Conservation (phyloP, 1,140 invertebrate genomes). For the Danaus melanippus region DNA sequence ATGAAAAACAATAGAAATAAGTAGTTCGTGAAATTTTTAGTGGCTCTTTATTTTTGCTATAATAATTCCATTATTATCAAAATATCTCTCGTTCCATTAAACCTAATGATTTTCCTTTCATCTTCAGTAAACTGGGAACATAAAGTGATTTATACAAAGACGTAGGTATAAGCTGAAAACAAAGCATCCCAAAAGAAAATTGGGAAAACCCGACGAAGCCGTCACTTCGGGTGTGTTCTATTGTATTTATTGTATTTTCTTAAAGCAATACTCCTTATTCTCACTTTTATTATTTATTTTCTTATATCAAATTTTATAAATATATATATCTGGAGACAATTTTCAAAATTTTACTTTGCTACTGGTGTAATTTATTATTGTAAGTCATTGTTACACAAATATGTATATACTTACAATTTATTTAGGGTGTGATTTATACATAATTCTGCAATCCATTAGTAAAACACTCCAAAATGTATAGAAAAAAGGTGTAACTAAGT, state of each 20-base stretch:
- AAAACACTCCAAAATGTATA: conserved; percentile 4
- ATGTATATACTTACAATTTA: conserved; percentile 46
- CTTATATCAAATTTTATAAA: too few species aligned
- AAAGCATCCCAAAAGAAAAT: conserved; percentile 40
- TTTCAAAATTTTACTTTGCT: too few species aligned
- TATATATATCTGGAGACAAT: too few species aligned
- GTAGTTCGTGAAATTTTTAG: too few species aligned
- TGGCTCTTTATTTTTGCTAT: too few species aligned
- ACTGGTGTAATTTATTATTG: too few species aligned
- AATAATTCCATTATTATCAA: background rate
- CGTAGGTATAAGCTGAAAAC: conserved; percentile 31
- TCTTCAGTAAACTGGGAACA: conserved; percentile 33
- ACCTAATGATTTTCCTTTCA: conserved; percentile 42
- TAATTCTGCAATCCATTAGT: conserved; percentile 16
- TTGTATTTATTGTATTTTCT: conserved; percentile 29
- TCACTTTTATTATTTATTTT: too few species aligned
- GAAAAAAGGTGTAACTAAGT: background rate
- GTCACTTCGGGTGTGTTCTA: conserved; percentile 41
- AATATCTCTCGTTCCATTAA: conserved; percentile 13
- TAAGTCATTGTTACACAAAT: background rate
- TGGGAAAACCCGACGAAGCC: conserved; percentile 34
- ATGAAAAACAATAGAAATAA: too few species aligned
- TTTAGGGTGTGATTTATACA: conserved; percentile 21
- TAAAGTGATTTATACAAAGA: conserved; percentile 39
- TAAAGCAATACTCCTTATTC: too few species aligned